Conservation (phyloP, 1,140 invertebrate genomes). For the Hyphantria cunea region DNA sequence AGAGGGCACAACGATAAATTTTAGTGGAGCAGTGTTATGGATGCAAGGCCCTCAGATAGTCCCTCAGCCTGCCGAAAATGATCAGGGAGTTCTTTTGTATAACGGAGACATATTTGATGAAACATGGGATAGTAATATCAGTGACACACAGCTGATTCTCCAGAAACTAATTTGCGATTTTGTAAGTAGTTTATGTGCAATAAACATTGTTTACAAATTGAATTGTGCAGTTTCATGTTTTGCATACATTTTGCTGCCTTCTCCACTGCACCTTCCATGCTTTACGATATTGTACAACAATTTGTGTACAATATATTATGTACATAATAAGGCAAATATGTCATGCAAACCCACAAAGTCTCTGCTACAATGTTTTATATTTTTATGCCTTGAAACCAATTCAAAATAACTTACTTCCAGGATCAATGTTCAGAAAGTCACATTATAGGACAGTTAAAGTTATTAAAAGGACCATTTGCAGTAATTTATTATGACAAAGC, state of each 20-base stretch:
- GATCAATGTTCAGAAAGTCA: conserved; percentile 37
- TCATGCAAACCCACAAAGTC: no score
- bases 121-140: conserved; percentile 46
- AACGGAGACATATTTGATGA: conserved; percentile 79
- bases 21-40: conserved; percentile 70
- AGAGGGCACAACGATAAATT: conserved; percentile 39
- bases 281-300: no score
- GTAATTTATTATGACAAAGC: conserved; percentile 89
- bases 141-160: conserved; percentile 62
- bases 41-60: conserved; percentile 65
- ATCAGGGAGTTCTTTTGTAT: conserved; percentile 66
- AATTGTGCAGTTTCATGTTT: no score
- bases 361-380: no score
- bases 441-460: conserved; percentile 49
- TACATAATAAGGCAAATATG: no score
- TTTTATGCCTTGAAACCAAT: no score
- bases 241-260: no score
- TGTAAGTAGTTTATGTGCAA: conserved; percentile 31
- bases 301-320: no score
- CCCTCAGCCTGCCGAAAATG: conserved; percentile 64
- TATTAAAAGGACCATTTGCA: conserved; percentile 91
- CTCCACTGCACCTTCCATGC: no score
- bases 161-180: conserved; percentile 44
- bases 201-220: no score
- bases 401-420: conserved; percentile 38